A percentile compares a stretch with the other conserved stretches of the same genome.
Conservation (phyloP, 2,797 vertebrate species). For the Eulemur coronatus region DNA sequence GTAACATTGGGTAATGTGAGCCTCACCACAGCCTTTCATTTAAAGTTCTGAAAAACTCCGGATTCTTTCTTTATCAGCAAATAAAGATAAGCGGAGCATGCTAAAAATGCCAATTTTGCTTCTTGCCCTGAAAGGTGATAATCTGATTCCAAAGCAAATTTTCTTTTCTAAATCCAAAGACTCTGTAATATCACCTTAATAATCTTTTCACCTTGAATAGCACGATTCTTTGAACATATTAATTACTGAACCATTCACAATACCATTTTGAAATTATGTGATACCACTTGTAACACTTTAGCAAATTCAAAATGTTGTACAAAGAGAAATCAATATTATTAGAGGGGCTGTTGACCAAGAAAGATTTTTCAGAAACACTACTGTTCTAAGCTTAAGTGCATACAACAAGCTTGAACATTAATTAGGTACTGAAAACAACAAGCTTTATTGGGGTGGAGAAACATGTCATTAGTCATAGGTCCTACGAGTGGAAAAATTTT, state of each 20-base stretch:
- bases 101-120: constrained; percentile 85
- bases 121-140: constrained; percentile 83
- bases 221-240: constrained; percentile 77
- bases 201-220: constrained; percentile 66
- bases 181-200: constrained; percentile 70
- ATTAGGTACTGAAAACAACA: constrained; percentile 67
- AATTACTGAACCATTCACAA: constrained; percentile 65
- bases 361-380: constrained; percentile 65
- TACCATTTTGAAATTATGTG: constrained; percentile 71
- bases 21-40: constrained; percentile 74
- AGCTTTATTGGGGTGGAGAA: constrained; percentile 71
- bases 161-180: constrained; percentile 76
- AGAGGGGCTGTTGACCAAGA: constrained; percentile 52
- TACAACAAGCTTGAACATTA: constrained; percentile 63
- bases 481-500: constrained; percentile 67
- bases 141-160: constrained; percentile 78
- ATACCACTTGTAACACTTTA: constrained; percentile 68
- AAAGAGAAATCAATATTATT: constrained; percentile 74
- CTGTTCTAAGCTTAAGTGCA: constrained; percentile 48
- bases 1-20: constrained; percentile 79
- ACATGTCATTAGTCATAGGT: constrained; percentile 67
- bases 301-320: constrained; percentile 62
- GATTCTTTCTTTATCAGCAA: constrained; percentile 87
- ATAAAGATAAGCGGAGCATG: constrained; percentile 88
- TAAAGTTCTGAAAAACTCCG: constrained; percentile 82